A percentile compares a stretch with the other conserved stretches of the same genome.
These are phyloP conservation scores for Garrulus glandarius DNA, from an alignment of 2,797 vertebrate genomes.

Conservation along the genomic window DNA sequence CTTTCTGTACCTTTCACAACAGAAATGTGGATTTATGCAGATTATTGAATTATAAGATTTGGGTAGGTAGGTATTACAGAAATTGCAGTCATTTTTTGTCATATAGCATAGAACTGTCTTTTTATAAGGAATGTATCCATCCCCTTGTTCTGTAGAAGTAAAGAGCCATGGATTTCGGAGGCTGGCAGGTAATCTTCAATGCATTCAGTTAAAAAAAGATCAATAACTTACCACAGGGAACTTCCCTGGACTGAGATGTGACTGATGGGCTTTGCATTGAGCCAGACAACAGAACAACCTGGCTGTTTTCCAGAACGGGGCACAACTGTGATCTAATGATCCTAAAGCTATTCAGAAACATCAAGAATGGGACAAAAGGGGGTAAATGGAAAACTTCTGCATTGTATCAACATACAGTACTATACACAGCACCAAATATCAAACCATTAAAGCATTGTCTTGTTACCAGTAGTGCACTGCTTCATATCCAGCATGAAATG, in stretches of 20 bases:
- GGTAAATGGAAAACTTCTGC: conserved; percentile 43
- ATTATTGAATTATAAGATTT: neutral
- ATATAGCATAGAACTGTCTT: neutral
- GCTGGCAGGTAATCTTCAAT: neutral
- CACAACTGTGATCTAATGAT: conserved; percentile 37
- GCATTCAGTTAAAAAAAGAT: neutral
- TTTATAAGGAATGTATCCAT: neutral
- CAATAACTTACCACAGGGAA: neutral
- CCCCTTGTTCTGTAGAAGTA: neutral
- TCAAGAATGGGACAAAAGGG: neutral
- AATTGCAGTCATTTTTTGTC: neutral
- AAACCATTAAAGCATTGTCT: conserved; percentile 64
- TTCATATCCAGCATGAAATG: conserved; percentile 70
- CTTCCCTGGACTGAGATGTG: neutral
- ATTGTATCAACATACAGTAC: conserved; percentile 66
- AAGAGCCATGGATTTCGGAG: neutral
- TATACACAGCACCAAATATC: conserved; percentile 77
- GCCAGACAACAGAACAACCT: neutral
- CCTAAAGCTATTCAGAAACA: conserved; percentile 73
- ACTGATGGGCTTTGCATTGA: neutral
- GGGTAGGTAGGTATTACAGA: neutral
- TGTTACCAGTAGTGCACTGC: conserved; percentile 53
- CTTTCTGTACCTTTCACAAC: neutral
- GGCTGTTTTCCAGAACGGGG: conserved; percentile 1
- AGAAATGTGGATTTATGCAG: neutral